Evolutionary conservation across 2,113 vertebrate genomes (phyloP), one percentile per base, ranked within the genome.

Genomic region (Ursus arctos): DNA sequence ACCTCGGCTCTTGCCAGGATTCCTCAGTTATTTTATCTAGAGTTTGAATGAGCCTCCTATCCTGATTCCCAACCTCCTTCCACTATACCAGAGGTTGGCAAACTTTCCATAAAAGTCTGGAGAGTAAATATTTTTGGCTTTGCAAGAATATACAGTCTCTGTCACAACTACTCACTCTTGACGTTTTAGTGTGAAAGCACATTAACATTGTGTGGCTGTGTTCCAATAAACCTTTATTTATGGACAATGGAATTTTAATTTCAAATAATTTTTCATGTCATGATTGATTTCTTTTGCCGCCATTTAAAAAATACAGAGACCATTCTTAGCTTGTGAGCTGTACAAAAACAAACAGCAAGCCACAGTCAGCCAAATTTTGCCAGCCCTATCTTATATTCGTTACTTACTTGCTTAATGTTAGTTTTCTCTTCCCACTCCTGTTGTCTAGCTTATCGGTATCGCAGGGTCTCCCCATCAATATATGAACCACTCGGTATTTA

Each of bases 261-360:
- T 91, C 33, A 72, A 83, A 26, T 81, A 16, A 71, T 63, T 97
- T 94, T 89, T 88, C 0, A 85, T 43, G 11, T 53, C 61, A 67
- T 80, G 53, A 91, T 28, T 88, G 81, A 57, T 53, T 92, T 79
- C 91, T 88, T 92, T 91, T 40, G 24, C 53, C 82, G 67, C 65
- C 59, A 88, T 82, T 92, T 94, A 72, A 92, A 95, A 97, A 92
- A 86, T 65, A 53, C 11, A 92, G 28, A 96, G 95, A 85, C 51
- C 47, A 94, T 85, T 65, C 57, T 91, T 80, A 84, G 74, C 21
- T 85, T 86, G 12, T 89, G 40, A 31, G 15, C 18, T 91, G 0
- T 91, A 57, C 21, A 63, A 88, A 93, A 90, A 97, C 40, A 88
- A 28, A 59, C 26, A 49, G 16, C 28, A 84, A 16, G 14, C 61